A percentile compares a stretch with the other conserved stretches of the same genome.
Conservation (phyloP, 2,113 vertebrate species). For the Pyrgilauda ruficollis region DNA sequence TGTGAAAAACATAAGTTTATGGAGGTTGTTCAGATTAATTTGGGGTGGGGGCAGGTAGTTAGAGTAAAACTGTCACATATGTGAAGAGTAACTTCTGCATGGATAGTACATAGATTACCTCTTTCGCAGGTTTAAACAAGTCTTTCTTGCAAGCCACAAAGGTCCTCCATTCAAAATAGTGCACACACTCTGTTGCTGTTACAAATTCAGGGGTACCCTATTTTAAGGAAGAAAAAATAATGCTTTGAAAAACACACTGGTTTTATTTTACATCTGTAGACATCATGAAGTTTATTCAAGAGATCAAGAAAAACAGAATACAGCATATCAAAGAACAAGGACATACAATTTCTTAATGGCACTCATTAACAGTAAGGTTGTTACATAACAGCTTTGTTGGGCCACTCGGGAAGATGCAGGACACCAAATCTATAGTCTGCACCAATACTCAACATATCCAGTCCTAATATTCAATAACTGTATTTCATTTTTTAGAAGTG, state of each 20-base stretch:
- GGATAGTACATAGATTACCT: slow-evolving; percentile 74
- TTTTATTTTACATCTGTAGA: background rate
- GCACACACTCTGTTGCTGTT: slow-evolving; percentile 84
- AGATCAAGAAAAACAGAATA: background rate
- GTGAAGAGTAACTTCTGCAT: background rate
- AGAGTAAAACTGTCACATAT: background rate
- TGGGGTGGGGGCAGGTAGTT: background rate
- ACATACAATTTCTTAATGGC: background rate
- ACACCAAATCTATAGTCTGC: background rate
- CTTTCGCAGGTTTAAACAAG: slow-evolving; percentile 87
- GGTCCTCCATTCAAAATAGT: slow-evolving; percentile 96
- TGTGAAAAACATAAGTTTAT: background rate
- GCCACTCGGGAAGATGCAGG: background rate
- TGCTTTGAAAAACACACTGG: background rate
- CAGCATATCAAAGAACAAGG: background rate
- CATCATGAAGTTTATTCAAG: background rate
- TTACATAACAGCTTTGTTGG: background rate
- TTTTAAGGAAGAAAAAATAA: background rate
- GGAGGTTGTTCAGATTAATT: background rate
- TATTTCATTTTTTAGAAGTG: background rate
- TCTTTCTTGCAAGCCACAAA: slow-evolving; percentile 85
- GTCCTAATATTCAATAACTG: background rate
- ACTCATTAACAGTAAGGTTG: background rate
- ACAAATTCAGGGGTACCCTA: slow-evolving; percentile 95
- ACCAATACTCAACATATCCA: background rate